Evolutionary conservation across 2,113 vertebrate species (phyloP), one percentile per base, ranked within the genome.

Genomic region (Burhinus bistriatus): DNA sequence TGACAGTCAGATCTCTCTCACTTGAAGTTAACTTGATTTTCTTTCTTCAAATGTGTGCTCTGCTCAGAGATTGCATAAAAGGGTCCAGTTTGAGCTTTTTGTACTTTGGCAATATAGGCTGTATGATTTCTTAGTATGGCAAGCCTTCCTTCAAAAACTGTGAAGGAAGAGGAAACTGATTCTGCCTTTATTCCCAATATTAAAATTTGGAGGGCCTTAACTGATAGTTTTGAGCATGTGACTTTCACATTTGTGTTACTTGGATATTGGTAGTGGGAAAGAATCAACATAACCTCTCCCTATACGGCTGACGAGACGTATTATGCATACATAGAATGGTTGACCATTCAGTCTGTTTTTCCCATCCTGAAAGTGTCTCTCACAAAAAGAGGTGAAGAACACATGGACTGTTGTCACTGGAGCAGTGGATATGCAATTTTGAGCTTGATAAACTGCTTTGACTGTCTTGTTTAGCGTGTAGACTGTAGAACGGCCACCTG

Each of bases 281-380:
- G 44, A 17, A 66, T 45, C 21, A 79, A 40, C n/a, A 9, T 52
- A 58, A 40, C 20, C 19, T 83, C 23, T 65, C 62, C 64, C 8
- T 26, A 0, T 30, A 7, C 23, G 87, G 36, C 27, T 58, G 54
- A 47, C 1, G 3, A 29, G 23, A 12, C 1, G 0, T 86, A 17
- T 26, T 15, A 3, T 16, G 30, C 12, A 12, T 51, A 29, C 6
- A 9, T 15, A 23, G 26, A 44, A 38, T 2, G 2, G 19, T 52
- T 78, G 25, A 40, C 25, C 6, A 15, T 52, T 78, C 23, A 26
- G 34, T 30, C 36, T 83, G 36, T 21, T 64, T 83, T 71, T 42
- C 27, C 14, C 2, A 71, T 71, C 20, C 23, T 65, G 29, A 65
- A 65, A 36, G 3, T 12, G 9, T 52, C 13, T 25, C 30, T 62